These are phyloP conservation scores for Heteromormyrus szaboi DNA, from an alignment of 2,797 vertebrate genomes.

Conservation along the genomic window DNA sequence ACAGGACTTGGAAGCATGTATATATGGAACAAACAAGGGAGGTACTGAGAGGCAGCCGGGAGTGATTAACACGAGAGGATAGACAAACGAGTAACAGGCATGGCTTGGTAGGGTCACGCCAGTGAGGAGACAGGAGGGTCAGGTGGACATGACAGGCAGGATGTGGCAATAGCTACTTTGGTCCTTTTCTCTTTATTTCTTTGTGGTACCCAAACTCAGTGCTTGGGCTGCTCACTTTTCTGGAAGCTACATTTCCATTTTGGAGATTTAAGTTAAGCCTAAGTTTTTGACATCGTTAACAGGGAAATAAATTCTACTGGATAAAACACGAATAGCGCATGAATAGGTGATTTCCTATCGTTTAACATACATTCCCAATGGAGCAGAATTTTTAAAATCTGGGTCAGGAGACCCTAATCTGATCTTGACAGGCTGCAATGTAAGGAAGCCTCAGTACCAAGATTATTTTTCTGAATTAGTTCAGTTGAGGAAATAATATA, in stretches of 20 bases:
- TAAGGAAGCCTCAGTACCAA: not conserved
- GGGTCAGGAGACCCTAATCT: not conserved
- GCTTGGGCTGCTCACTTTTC: not conserved
- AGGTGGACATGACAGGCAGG: not conserved
- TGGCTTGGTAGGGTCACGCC: not conserved
- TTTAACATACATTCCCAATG: not conserved
- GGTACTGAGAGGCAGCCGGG: not conserved
- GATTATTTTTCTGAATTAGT: not conserved
- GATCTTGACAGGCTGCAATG: not conserved
- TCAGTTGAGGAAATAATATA: not conserved
- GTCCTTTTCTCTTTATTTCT: not conserved
- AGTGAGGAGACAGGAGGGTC: not conserved
- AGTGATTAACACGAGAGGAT: not conserved
- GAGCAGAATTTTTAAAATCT: constrained; percentile 9
- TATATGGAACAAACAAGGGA: not conserved
- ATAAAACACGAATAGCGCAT: not conserved
- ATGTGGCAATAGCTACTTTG: not conserved
- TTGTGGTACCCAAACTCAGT: not conserved
- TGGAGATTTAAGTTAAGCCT: not conserved
- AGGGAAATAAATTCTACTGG: not conserved
- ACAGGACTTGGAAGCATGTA: not conserved
- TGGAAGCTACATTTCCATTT: not conserved
- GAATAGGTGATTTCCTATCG: not conserved
- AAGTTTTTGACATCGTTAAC: not conserved
- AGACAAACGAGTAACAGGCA: not conserved